Conservation (phyloP, 2,888 invertebrate species). For the Hylaea fasciaria region DNA sequence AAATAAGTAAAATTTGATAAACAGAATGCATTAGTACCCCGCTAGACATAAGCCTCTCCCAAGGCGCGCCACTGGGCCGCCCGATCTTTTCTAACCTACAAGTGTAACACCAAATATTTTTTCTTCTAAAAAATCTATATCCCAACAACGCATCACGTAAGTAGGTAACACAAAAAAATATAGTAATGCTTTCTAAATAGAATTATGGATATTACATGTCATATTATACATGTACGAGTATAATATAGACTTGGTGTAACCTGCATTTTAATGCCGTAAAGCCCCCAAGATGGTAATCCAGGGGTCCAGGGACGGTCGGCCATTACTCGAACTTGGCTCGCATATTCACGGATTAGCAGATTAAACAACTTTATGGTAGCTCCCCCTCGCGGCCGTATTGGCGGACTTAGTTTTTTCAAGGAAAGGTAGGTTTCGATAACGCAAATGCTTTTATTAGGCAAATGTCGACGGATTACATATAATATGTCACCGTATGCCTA, state of each 20-base stretch:
- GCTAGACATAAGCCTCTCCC: too few species aligned
- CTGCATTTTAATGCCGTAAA: constrained; percentile 26
- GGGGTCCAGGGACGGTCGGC: constrained; percentile 13
- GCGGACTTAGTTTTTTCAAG: constrained; percentile 40
- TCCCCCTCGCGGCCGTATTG: constrained; percentile 28
- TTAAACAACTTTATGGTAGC: constrained; percentile 51
- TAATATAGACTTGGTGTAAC: neutral
- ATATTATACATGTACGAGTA: constrained; percentile 1
- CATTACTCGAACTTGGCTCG: constrained; percentile 47
- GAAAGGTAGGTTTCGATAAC: neutral
- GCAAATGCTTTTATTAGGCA: neutral
- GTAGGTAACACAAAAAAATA: too few species aligned
- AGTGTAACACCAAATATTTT: too few species aligned
- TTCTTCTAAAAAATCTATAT: too few species aligned
- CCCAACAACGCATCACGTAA: too few species aligned
- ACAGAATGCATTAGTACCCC: too few species aligned
- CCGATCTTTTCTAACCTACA: too few species aligned
- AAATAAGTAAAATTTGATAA: too few species aligned
- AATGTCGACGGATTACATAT: too few species aligned
- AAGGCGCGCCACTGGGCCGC: too few species aligned
- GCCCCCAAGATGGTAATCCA: constrained; percentile 34
- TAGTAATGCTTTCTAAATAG: constrained; percentile 4
- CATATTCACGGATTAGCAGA: constrained; percentile 55
- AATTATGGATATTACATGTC: too few species aligned
- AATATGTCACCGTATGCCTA: too few species aligned